Evolutionary conservation across 2,888 invertebrate genomes (phyloP).

Genomic region (Drosophila lacicola): DNA sequence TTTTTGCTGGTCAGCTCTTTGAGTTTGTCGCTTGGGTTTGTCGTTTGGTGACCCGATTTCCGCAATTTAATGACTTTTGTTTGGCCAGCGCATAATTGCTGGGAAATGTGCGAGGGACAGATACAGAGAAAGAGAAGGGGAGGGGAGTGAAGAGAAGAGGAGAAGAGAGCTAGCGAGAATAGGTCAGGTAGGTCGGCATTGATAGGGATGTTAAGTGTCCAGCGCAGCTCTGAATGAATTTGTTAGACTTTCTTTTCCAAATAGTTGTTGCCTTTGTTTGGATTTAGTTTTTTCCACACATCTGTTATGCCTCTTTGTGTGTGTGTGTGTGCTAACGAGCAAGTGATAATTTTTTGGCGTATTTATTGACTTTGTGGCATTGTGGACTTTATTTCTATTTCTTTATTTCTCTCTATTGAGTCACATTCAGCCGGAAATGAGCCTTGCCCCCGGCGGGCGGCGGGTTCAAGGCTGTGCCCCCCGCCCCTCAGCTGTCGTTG

Average conservation of each 20-base stretch:
- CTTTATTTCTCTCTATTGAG: conserved; percentile 25
- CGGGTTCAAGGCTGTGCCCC: conserved; percentile 64
- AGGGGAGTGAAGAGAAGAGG: neutral
- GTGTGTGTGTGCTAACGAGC: conserved; percentile 66
- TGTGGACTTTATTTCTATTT: conserved; percentile 54
- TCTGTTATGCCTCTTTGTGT: conserved; percentile 15
- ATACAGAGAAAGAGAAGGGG: neutral
- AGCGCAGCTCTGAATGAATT: conserved; percentile 59
- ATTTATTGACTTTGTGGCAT: conserved; percentile 77
- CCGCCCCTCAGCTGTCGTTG: conserved; percentile 34
- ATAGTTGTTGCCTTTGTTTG: conserved; percentile 52
- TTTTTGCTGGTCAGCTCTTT: conserved; percentile 46
- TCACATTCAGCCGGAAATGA: conserved; percentile 69
- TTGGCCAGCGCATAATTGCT: conserved; percentile 79
- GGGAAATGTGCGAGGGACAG: conserved; percentile 58
- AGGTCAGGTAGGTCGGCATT: conserved; percentile 34
- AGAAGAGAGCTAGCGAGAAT: neutral
- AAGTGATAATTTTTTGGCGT: conserved; percentile 76
- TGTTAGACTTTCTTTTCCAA: conserved; percentile 62
- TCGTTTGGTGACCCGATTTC: conserved; percentile 78
- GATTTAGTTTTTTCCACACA: conserved; percentile 23
- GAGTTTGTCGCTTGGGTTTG: conserved; percentile 46
- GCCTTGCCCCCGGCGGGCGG: conserved; percentile 36
- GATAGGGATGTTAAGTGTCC: conserved; percentile 57
- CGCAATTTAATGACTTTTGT: conserved; percentile 80